A percentile compares a stretch with the other conserved stretches of the same genome.
phyloP scores from a whole-genome alignment of 2,797 vertebrate species.

The Phaenicophaeus curvirostris region DNA sequence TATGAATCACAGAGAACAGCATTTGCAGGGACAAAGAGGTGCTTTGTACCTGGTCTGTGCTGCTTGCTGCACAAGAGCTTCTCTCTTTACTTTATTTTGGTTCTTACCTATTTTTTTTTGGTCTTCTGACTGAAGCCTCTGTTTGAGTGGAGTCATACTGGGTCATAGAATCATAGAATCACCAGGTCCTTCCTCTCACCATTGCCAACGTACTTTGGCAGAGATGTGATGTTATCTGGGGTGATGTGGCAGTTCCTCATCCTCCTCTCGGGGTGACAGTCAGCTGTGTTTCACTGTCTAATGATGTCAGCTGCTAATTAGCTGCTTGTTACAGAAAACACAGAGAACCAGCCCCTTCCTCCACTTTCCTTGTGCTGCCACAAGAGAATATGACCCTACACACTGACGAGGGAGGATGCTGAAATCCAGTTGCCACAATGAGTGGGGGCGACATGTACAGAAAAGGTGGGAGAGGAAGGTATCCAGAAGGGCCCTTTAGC shows the following conservation, averaged over 20 bases:
- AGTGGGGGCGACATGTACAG: fast-evolving
- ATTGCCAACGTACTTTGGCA: background rate
- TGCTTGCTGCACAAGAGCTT: background rate
- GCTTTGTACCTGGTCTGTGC: background rate
- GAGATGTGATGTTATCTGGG: background rate
- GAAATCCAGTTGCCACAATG: background rate
- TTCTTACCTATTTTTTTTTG: background rate
- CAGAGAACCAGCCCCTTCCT: background rate
- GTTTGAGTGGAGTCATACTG: background rate
- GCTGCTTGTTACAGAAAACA: background rate
- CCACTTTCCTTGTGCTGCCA: fast-evolving
- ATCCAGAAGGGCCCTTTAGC: background rate
- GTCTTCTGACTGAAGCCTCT: background rate
- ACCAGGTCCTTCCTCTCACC: background rate
- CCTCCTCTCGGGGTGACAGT: background rate
- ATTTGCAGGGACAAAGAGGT: background rate
- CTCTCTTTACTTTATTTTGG: background rate
- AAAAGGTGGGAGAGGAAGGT: background rate
- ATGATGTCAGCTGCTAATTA: background rate
- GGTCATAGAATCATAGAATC: too few relatives aligned
- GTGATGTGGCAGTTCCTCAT: background rate
- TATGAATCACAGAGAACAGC: background rate
- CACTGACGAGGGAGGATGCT: fast-evolving
- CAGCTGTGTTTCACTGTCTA: background rate
- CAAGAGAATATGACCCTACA: fast-evolving